Conservation (phyloP, 2,888 invertebrate species). For the Desoria tigrina region DNA sequence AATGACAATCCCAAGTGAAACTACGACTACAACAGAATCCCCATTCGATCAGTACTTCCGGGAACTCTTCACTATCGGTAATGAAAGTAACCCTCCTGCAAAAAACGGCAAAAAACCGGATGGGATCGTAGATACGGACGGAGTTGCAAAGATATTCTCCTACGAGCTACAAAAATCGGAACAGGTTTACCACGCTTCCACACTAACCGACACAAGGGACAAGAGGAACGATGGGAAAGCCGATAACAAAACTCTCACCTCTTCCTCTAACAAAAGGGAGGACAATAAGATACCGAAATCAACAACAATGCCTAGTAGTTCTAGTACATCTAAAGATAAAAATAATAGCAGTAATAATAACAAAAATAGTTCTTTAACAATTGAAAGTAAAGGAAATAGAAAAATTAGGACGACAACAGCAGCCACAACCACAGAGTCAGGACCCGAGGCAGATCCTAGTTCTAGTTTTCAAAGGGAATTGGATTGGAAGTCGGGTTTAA, state of each 20-base stretch:
- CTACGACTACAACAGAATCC: not conserved
- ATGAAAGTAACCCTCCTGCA: too few species aligned
- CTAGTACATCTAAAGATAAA: not conserved
- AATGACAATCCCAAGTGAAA: not conserved
- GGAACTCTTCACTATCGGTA: slow-evolving; percentile 3
- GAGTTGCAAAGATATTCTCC: slow-evolving; percentile 6
- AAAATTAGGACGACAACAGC: not conserved
- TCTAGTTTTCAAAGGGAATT: slow-evolving; percentile 15
- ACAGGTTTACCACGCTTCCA: not conserved
- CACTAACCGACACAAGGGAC: not conserved
- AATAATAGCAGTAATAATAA: not conserved
- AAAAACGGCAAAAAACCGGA: too few species aligned
- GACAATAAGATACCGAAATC: not conserved
- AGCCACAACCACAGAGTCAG: too few species aligned
- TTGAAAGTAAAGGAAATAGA: not conserved
- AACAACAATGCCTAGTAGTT: not conserved
- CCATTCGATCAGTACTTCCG: slow-evolving; percentile 1
- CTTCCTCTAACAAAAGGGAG: not conserved
- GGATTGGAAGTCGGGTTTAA: slow-evolving; percentile 35
- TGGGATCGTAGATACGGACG: not conserved
- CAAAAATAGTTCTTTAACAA: not conserved
- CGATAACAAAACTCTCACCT: not conserved
- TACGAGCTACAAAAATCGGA: slow-evolving; percentile 1
- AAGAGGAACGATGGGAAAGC: not conserved
- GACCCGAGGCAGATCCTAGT: not conserved